Evolutionary conservation across 35 echinoderm and acorn worm species (phyloP).

Genomic region (Stichopus chloronotus): DNA sequence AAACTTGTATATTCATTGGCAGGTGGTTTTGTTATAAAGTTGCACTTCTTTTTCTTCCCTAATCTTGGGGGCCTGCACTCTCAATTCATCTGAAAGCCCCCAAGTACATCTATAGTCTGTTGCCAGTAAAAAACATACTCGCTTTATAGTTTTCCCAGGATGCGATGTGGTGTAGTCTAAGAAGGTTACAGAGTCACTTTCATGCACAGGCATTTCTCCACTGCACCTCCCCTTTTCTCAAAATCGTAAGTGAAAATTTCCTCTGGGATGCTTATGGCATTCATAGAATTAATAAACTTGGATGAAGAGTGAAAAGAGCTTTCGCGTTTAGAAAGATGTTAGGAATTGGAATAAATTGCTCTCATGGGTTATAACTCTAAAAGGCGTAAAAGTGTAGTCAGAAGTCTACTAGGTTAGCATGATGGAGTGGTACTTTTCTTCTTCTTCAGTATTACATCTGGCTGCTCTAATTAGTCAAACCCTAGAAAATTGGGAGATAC

Average conservation of each 20-base stretch:
- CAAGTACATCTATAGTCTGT: neutral
- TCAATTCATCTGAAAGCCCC: neutral
- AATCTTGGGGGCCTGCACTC: neutral
- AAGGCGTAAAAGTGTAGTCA: neutral
- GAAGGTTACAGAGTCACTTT: neutral
- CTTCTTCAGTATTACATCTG: too few relatives aligned
- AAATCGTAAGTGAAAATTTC: neutral
- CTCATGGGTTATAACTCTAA: neutral
- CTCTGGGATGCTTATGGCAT: neutral
- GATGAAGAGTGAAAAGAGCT: neutral
- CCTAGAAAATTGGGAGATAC: too few relatives aligned
- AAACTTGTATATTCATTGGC: neutral
- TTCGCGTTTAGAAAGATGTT: neutral
- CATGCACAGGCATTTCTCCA: conserved; percentile 4
- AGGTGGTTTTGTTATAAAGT: neutral
- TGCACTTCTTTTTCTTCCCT: neutral
- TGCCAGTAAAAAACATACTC: neutral
- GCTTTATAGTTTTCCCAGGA: neutral
- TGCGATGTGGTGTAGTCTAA: neutral
- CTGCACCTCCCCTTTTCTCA: neutral
- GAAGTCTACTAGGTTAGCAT: neutral
- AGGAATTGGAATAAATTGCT: neutral
- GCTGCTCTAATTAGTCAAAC: too few relatives aligned
- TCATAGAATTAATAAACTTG: conserved; percentile 7
- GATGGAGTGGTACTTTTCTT: neutral